Evolutionary conservation across 1,140 invertebrate genomes (phyloP).

Genomic region (Drosophila baimaii): DNA sequence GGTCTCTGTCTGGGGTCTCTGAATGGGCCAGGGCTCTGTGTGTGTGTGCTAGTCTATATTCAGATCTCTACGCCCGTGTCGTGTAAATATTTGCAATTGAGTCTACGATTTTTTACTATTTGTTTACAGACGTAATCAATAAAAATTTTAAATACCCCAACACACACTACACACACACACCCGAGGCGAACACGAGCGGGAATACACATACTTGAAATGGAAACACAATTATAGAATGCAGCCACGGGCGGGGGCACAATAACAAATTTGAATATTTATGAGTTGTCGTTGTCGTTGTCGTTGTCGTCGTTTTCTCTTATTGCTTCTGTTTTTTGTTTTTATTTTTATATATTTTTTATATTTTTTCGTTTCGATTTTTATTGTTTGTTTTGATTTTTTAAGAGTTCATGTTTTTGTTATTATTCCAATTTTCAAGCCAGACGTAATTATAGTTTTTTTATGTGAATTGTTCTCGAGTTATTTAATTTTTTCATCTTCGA

Average conservation of each 20-base stretch:
- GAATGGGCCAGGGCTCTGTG: constrained; percentile 22
- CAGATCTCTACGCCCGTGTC: constrained; percentile 43
- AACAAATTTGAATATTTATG: constrained; percentile 76
- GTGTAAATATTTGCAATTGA: constrained; percentile 75
- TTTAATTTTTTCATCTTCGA: constrained; percentile 27
- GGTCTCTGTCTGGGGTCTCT: constrained; percentile 19
- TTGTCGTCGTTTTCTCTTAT: constrained; percentile 47
- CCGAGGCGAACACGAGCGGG: not conserved
- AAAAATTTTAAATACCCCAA: constrained; percentile 40
- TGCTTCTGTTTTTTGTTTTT: constrained; percentile 24
- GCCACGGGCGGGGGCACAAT: constrained; percentile 40
- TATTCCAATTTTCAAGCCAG: constrained; percentile 48
- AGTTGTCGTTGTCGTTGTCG: constrained; percentile 61
- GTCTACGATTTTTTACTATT: constrained; percentile 80
- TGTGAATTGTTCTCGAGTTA: constrained; percentile 26
- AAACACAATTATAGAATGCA: constrained; percentile 61
- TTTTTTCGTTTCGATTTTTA: constrained; percentile 15
- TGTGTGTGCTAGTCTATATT: constrained; percentile 23
- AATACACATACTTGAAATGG: constrained; percentile 35
- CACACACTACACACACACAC: constrained; percentile 7
- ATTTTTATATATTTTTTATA: constrained; percentile 6
- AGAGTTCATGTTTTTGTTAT: constrained; percentile 44
- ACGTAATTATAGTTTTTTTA: constrained; percentile 58
- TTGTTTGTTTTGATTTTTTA: constrained; percentile 35
- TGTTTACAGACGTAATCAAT: constrained; percentile 80